Percentiles rank a stretch among this genome's conserved stretches.
These are phyloP conservation scores for Polyodon spathula DNA, from an alignment of 2,113 vertebrate species.

Conservation along the genomic window DNA sequence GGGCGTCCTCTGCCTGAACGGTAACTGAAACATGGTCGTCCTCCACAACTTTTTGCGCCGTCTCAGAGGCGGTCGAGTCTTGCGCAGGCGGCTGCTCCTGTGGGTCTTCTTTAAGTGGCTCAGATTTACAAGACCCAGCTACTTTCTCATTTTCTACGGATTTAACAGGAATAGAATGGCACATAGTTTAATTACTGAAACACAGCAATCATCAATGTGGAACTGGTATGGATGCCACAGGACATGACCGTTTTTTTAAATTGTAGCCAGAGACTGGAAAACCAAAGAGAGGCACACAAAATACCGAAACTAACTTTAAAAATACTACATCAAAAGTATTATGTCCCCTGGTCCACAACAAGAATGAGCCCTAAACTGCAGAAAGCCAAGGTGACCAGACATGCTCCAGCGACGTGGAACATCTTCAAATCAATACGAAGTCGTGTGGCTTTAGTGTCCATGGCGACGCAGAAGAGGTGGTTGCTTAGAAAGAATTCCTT, in stretches of 20 bases:
- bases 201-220: conserved; percentile 92
- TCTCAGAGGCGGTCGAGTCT: conserved; percentile 65
- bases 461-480: conserved; percentile 22
- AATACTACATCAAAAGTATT: conserved; percentile 36
- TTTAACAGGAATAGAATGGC: conserved; percentile 99
- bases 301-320: conserved; percentile 28
- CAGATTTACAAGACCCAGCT: conserved; percentile 99
- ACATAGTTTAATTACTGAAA: conserved; percentile 99
- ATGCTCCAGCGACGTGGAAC: conserved; percentile 22
- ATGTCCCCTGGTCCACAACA: conserved; percentile 45
- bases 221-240: conserved; percentile 85
- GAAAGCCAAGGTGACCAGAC: conserved; percentile 40
- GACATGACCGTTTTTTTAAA: conserved; percentile 73
- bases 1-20: conserved; percentile 56
- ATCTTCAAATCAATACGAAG: conserved; percentile 32
- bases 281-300: conserved; percentile 64
- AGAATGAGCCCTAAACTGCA: conserved; percentile 33
- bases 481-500: conserved; percentile 27
- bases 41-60: conserved; percentile 59
- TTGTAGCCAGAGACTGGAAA: conserved; percentile 68
- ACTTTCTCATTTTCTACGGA: conserved; percentile 99
- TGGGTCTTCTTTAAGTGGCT: conserved; percentile 85
- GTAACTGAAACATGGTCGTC: conserved; percentile 68
- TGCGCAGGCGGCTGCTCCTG: conserved; percentile 71
- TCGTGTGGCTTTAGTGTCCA: conserved; percentile 34